A percentile compares a stretch with the other conserved stretches of the same genome.
Conservation (phyloP, 2,888 invertebrate genomes). For the Drosophila fulvimacula region DNA sequence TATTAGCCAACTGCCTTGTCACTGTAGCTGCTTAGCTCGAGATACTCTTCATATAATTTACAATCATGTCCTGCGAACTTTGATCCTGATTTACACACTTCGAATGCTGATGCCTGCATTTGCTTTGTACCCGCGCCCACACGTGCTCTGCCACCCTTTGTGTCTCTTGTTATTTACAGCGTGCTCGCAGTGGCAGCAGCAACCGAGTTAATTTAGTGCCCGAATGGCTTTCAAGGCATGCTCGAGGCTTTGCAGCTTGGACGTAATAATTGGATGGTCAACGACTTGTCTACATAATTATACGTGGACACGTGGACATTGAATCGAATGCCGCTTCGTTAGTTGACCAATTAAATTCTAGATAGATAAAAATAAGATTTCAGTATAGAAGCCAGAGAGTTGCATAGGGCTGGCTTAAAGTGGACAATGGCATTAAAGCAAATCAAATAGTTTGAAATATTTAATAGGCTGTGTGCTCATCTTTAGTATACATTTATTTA, state of each 20-base stretch:
- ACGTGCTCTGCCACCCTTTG: slow-evolving; percentile 34
- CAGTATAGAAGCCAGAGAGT: too few relatives aligned
- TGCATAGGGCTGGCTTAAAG: too few relatives aligned
- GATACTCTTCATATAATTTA: slow-evolving; percentile 71
- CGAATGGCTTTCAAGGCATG: slow-evolving; percentile 32
- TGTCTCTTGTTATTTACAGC: slow-evolving; percentile 67
- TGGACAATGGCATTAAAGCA: too few relatives aligned
- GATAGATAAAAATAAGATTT: too few relatives aligned
- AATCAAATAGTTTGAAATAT: too few relatives aligned
- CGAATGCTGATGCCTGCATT: slow-evolving; percentile 73
- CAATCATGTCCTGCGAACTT: slow-evolving; percentile 67
- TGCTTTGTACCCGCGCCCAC: slow-evolving; percentile 50
- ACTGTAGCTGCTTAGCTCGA: slow-evolving; percentile 61
- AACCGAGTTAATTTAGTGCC: slow-evolving; percentile 65
- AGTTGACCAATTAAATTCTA: too few relatives aligned
- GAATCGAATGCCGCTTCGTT: too few relatives aligned
- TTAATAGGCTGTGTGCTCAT: too few relatives aligned
- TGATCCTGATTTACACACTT: slow-evolving; percentile 74
- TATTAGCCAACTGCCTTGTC: slow-evolving; percentile 46
- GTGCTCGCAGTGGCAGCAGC: slow-evolving; percentile 41
- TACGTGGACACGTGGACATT: slow-evolving; percentile 28
- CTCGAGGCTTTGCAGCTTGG: slow-evolving; percentile 25
- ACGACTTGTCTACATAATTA: slow-evolving; percentile 4
- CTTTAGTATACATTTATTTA: too few relatives aligned
- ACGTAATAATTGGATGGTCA: slow-evolving; percentile 63